Evolutionary conservation across 2,888 invertebrate genomes (phyloP).

Genomic region (Heliconius ethilla): DNA sequence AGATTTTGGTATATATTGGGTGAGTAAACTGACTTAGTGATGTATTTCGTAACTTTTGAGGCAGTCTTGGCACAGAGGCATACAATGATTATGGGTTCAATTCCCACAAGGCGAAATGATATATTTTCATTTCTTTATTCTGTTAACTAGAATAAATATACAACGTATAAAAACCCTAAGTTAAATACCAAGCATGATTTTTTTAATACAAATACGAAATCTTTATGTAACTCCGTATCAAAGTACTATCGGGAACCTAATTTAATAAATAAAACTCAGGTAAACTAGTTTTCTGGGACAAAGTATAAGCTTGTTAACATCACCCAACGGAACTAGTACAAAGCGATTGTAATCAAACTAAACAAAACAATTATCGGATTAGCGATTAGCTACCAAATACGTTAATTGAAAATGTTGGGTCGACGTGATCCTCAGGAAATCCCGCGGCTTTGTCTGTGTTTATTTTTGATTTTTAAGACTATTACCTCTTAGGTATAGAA

Average conservation of each 20-base stretch:
- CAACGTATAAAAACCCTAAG: neutral
- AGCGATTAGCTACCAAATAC: slow-evolving; percentile 26
- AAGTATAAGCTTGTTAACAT: slow-evolving; percentile 28
- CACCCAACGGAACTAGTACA: slow-evolving; percentile 8
- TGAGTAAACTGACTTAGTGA: neutral
- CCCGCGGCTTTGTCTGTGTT: no score
- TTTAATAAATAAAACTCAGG: slow-evolving; percentile 13
- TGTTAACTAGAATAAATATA: neutral
- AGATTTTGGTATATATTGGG: neutral
- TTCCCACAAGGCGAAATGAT: neutral
- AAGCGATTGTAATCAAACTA: slow-evolving; percentile 28
- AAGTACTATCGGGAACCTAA: neutral
- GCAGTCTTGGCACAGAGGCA: neutral
- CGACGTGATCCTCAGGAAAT: neutral
- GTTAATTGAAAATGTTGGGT: slow-evolving; percentile 24
- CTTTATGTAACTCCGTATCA: neutral
- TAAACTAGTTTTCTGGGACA: slow-evolving; percentile 32
- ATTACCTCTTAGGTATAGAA: no score
- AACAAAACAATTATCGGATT: slow-evolving; percentile 27
- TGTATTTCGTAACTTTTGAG: neutral
- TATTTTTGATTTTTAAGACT: no score
- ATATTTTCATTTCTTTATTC: neutral
- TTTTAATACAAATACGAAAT: neutral
- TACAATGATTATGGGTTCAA: neutral
- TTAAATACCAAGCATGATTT: neutral